phyloP scores from a whole-genome alignment of 2,888 invertebrate genomes.

The Agelastica alni region DNA sequence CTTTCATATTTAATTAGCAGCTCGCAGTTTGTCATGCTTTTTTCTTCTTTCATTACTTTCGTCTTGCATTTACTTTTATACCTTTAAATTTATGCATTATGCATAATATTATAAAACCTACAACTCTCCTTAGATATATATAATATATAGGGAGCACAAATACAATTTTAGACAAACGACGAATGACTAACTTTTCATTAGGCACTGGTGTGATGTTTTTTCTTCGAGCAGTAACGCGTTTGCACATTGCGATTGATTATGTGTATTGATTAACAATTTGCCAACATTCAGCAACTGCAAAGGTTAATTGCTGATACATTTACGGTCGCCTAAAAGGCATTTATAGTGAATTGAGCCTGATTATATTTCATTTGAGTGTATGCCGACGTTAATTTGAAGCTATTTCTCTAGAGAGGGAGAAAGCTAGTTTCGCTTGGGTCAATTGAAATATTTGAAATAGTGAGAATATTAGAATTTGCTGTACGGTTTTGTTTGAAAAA shows the following conservation, averaged over 20 bases:
- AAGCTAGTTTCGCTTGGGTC: neutral
- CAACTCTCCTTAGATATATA: no score
- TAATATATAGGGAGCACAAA: no score
- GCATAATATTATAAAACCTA: no score
- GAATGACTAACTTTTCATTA: no score
- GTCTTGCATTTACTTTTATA: no score
- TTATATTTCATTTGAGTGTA: slow-evolving; percentile 20
- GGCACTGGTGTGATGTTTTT: neutral
- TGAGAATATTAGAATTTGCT: no score
- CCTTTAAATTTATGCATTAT: no score
- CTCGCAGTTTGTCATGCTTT: no score
- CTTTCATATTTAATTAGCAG: no score
- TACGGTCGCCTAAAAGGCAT: slow-evolving; percentile 14
- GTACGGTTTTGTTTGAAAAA: no score
- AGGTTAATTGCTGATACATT: slow-evolving; percentile 14
- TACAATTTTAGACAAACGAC: no score
- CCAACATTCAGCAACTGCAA: neutral
- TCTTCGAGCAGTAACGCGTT: neutral
- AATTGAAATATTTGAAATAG: neutral
- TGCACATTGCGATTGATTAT: neutral
- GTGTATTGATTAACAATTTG: neutral
- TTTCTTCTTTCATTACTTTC: no score
- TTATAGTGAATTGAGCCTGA: slow-evolving; percentile 10
- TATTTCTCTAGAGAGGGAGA: slow-evolving; percentile 4
- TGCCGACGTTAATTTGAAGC: slow-evolving; percentile 13